phyloP scores from a whole-genome alignment of 2,888 invertebrate genomes.

The Drosophila histrio region DNA sequence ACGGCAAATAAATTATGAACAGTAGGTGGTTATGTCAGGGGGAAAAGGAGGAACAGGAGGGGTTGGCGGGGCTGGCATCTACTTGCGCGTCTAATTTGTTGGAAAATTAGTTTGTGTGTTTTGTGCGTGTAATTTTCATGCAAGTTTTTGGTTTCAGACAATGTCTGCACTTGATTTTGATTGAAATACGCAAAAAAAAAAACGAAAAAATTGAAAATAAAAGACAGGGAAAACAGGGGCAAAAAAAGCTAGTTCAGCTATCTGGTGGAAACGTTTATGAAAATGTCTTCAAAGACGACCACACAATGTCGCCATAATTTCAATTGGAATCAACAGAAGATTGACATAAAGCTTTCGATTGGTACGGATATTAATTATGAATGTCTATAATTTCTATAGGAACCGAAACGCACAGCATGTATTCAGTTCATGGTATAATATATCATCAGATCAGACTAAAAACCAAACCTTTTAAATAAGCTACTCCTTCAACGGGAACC shows the following conservation, averaged over 20 bases:
- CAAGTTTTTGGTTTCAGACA: slow-evolving; percentile 54
- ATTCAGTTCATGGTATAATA: no score
- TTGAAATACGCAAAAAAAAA: slow-evolving; percentile 59
- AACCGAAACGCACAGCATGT: no score
- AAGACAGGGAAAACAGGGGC: not conserved
- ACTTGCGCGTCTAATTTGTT: slow-evolving; percentile 76
- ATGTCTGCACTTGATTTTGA: slow-evolving; percentile 71
- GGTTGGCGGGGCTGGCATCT: slow-evolving; percentile 22
- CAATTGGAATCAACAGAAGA: not conserved
- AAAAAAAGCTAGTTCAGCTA: not conserved
- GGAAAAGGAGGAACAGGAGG: not conserved
- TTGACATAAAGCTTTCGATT: not conserved
- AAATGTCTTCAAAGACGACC: slow-evolving; percentile 8
- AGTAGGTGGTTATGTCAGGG: slow-evolving; percentile 13
- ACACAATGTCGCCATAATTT: not conserved
- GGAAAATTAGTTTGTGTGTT: slow-evolving; percentile 77
- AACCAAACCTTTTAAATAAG: no score
- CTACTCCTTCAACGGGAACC: no score
- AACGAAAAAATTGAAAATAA: not conserved
- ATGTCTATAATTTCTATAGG: no score
- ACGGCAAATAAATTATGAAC: slow-evolving; percentile 69
- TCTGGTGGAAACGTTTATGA: slow-evolving; percentile 4
- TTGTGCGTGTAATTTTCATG: slow-evolving; percentile 74
- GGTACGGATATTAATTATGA: not conserved
- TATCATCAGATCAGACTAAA: no score